phyloP scores from a whole-genome alignment of 2,797 vertebrate species.

The Atherinosoma microstoma region DNA sequence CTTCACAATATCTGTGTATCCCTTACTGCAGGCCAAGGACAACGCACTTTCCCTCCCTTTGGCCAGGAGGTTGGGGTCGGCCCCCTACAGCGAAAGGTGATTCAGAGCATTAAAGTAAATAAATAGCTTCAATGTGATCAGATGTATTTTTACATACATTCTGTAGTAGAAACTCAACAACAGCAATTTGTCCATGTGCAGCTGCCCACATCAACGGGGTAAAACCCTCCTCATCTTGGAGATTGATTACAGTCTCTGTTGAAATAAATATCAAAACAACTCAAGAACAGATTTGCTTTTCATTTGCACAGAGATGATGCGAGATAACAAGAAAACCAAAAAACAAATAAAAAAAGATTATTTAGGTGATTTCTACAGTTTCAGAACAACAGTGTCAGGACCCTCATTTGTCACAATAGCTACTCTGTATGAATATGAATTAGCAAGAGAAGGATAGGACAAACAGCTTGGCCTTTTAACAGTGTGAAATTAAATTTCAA shows the following conservation, averaged over 20 bases:
- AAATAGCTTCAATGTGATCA: accelerated
- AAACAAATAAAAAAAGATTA: background rate
- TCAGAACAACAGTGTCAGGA: no score
- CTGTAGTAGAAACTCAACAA: slow-evolving; percentile 98
- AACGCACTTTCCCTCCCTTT: slow-evolving; percentile 96
- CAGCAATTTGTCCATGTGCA: slow-evolving; percentile 97
- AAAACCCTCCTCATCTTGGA: slow-evolving; percentile 98
- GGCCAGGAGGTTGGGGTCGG: slow-evolving; percentile 94
- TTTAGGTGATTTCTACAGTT: no score
- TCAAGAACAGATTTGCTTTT: background rate
- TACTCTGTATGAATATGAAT: no score
- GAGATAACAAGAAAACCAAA: background rate
- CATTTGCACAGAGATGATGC: background rate
- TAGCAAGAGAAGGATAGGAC: no score
- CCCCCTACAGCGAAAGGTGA: slow-evolving; percentile 81
- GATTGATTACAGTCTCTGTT: slow-evolving; percentile 95
- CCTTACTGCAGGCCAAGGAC: slow-evolving; percentile 96
- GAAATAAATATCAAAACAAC: slow-evolving; percentile 11
- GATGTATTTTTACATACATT: slow-evolving; percentile 83
- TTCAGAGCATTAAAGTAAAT: background rate
- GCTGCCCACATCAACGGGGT: slow-evolving; percentile 99
- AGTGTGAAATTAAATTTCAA: no score
- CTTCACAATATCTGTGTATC: slow-evolving; percentile 97
- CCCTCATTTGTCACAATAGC: no score
- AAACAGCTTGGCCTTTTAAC: no score